Conservation (phyloP, 2,888 invertebrate genomes). For the Xylocampa areola region DNA sequence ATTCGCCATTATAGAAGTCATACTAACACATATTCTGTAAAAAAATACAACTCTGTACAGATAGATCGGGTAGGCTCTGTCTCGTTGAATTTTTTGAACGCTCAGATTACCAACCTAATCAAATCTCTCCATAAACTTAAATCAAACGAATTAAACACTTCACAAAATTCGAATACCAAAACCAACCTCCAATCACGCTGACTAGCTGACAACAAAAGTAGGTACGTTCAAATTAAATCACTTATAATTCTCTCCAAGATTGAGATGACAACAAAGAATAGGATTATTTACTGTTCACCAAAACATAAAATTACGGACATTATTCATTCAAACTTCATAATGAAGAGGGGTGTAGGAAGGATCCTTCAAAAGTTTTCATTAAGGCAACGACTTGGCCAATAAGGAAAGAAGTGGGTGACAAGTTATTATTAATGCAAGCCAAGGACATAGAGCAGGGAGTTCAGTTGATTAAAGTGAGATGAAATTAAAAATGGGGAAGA, state of each 20-base stretch:
- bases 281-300: constrained; percentile 53
- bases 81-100: no score
- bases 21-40: no score
- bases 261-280: constrained; percentile 48
- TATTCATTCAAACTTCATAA: constrained; percentile 58
- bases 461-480: constrained; percentile 30
- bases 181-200: not conserved
- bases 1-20: no score
- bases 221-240: constrained; percentile 53
- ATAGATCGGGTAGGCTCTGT: no score
- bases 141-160: constrained; percentile 8
- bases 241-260: constrained; percentile 38
- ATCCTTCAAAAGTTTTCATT: constrained; percentile 63
- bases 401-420: constrained; percentile 59
- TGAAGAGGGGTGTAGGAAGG: constrained; percentile 42
- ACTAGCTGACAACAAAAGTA: constrained; percentile 26
- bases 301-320: constrained; percentile 60
- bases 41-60: no score
- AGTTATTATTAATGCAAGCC: constrained; percentile 60
- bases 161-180: constrained; percentile 3
- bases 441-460: constrained; percentile 31
- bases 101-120: no score
- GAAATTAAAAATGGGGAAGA: no score
- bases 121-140: no score
- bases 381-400: constrained; percentile 57